Evolutionary conservation across 2,113 vertebrate species (phyloP).

Genomic region (Pelobates fuscus): DNA sequence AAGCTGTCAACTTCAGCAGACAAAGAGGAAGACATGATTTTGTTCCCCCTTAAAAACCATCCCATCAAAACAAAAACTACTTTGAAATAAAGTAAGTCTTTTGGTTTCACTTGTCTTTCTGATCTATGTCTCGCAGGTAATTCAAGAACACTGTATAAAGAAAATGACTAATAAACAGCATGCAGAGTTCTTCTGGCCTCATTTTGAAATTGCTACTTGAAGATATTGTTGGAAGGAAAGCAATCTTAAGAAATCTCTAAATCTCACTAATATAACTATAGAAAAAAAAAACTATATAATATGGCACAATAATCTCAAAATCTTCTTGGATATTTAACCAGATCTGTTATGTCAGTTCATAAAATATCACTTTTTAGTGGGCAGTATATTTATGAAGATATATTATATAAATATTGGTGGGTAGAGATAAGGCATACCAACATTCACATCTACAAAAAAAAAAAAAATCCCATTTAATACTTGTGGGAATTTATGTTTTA

Average conservation of each 20-base stretch:
- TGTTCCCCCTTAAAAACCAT: conserved; percentile 12
- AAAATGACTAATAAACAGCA: conserved; percentile 33
- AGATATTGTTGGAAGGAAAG: conserved; percentile 6
- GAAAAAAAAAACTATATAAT: too few species aligned
- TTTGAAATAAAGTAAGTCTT: conserved; percentile 35
- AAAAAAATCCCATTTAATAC: too few species aligned
- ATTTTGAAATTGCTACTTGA: conserved; percentile 5
- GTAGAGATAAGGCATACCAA: too few species aligned
- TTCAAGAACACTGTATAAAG: conserved; percentile 24
- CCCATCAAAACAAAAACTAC: conserved; percentile 21
- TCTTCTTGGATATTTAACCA: too few species aligned
- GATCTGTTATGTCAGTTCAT: too few species aligned
- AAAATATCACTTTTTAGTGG: too few species aligned
- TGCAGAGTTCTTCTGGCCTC: conserved; percentile 23
- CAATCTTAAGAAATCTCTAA: neutral
- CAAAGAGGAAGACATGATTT: conserved; percentile 22
- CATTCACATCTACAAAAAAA: too few species aligned
- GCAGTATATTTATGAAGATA: too few species aligned
- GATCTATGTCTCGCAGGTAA: conserved; percentile 41
- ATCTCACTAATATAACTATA: too few species aligned
- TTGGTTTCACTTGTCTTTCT: conserved; percentile 14
- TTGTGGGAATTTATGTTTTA: too few species aligned
- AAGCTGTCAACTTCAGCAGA: conserved; percentile 29
- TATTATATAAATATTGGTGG: too few species aligned
- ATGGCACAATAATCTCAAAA: too few species aligned